A percentile compares a stretch with the other conserved stretches of the same genome.
Conservation (phyloP, 2,888 invertebrate genomes). For the Andrena haemorrhoa region DNA sequence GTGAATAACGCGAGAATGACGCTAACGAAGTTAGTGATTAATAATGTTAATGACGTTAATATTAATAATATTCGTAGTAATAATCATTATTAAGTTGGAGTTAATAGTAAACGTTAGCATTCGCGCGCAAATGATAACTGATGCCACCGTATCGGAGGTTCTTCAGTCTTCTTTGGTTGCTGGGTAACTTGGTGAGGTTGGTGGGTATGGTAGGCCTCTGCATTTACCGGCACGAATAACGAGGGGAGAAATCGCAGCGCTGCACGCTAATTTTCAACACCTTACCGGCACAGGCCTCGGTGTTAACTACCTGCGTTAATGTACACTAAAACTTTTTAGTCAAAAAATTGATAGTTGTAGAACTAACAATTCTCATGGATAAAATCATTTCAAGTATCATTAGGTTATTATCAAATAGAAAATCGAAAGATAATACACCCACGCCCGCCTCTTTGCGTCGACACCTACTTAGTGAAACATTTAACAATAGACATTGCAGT, state of each 20-base stretch:
- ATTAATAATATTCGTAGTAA: conserved; percentile 57
- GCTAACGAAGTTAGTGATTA: conserved; percentile 17
- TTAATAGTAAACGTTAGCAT: conserved; percentile 75
- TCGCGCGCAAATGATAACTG: conserved; percentile 77
- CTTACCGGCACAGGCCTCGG: too few species aligned
- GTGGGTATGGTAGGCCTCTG: conserved; percentile 69
- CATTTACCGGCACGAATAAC: conserved; percentile 59
- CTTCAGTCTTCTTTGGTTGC: conserved; percentile 87
- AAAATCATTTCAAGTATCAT: not conserved
- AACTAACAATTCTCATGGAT: too few species aligned
- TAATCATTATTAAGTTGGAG: conserved; percentile 64
- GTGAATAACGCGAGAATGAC: conserved; percentile 31
- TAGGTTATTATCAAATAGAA: not conserved
- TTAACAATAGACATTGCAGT: too few species aligned
- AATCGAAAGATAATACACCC: not conserved
- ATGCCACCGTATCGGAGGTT: conserved; percentile 82
- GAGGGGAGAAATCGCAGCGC: not conserved
- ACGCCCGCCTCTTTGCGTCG: not conserved
- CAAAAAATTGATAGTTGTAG: too few species aligned
- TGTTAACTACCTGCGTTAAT: too few species aligned
- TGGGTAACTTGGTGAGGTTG: conserved; percentile 85
- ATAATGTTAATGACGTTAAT: conserved; percentile 35
- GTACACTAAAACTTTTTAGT: not conserved
- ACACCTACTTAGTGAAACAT: not conserved
- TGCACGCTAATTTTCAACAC: not conserved